Evolutionary conservation across 2,888 invertebrate genomes (phyloP).

Genomic region (Anthophora plumipes): DNA sequence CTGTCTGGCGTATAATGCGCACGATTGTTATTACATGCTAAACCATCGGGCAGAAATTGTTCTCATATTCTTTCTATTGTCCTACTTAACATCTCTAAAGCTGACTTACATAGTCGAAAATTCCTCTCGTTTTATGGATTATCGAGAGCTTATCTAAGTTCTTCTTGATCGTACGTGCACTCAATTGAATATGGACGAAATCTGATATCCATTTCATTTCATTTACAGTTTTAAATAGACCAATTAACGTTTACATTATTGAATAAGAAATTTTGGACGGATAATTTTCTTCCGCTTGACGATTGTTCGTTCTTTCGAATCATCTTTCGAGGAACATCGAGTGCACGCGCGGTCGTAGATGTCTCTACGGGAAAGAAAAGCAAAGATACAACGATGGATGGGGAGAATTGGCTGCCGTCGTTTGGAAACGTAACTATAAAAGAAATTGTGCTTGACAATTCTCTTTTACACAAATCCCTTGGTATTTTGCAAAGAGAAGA

Average conservation of each 20-base stretch:
- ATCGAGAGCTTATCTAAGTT: slow-evolving; percentile 41
- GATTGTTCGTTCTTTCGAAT: too few relatives aligned
- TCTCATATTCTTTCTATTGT: slow-evolving; percentile 17
- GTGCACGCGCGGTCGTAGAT: slow-evolving; percentile 48
- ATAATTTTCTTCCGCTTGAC: background rate
- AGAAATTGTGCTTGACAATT: background rate
- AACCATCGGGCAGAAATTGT: slow-evolving; percentile 2
- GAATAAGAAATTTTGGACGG: slow-evolving; percentile 2
- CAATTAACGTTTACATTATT: background rate
- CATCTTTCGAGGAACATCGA: too few relatives aligned
- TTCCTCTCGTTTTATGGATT: slow-evolving; percentile 36
- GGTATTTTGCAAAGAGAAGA: background rate
- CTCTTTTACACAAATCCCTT: background rate
- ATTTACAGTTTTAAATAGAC: background rate
- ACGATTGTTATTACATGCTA: slow-evolving; percentile 23
- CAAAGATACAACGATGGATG: slow-evolving; percentile 39
- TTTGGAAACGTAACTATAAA: slow-evolving; percentile 10
- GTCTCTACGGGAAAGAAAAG: slow-evolving; percentile 41
- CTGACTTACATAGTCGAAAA: slow-evolving; percentile 43
- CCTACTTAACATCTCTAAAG: slow-evolving; percentile 44
- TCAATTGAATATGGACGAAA: too few relatives aligned
- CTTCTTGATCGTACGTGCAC: slow-evolving; percentile 51
- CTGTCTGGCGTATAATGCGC: slow-evolving; percentile 58
- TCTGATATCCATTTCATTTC: background rate
- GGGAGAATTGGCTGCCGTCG: slow-evolving; percentile 47